A percentile compares a stretch with the other conserved stretches of the same genome.
phyloP scores from a whole-genome alignment of 2,888 invertebrate species.

The Tridacna crocea region DNA sequence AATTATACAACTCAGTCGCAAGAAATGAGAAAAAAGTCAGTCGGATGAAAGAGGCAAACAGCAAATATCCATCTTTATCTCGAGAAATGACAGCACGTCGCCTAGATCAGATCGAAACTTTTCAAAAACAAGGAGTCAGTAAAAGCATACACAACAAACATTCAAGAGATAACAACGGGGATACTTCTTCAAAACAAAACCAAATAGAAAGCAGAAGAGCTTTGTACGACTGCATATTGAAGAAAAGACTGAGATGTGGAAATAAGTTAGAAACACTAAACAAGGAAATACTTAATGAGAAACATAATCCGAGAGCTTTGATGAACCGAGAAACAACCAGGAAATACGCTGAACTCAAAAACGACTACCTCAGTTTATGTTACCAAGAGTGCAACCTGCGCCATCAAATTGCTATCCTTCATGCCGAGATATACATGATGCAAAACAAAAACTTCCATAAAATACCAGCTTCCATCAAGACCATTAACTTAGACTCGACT shows the following conservation, averaged over 20 bases:
- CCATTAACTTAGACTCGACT: constrained; percentile 60
- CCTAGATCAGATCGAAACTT: background rate
- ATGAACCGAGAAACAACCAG: constrained; percentile 43
- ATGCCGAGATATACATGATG: constrained; percentile 65
- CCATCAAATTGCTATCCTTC: constrained; percentile 63
- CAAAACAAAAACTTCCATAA: constrained; percentile 63
- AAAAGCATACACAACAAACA: background rate
- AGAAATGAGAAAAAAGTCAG: background rate
- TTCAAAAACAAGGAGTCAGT: background rate
- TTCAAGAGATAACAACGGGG: background rate
- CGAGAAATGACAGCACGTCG: no score
- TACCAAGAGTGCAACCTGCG: constrained; percentile 60
- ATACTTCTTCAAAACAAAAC: constrained; percentile 1
- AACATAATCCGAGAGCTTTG: constrained; percentile 34
- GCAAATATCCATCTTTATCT: background rate
- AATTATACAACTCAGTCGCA: background rate
- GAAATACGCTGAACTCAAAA: constrained; percentile 55
- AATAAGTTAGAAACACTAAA: constrained; percentile 48
- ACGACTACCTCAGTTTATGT: constrained; percentile 62
- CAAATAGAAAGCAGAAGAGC: constrained; percentile 29
- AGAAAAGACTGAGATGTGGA: constrained; percentile 50
- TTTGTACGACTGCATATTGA: constrained; percentile 45
- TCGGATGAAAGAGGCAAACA: background rate
- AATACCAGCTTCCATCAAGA: constrained; percentile 52
- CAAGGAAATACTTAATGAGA: constrained; percentile 43